Percentiles rank a stretch among this genome's conserved stretches.
These are phyloP conservation scores for Pseudochirops cupreus DNA, from an alignment of 2,797 vertebrate genomes.

Conservation along the genomic window DNA sequence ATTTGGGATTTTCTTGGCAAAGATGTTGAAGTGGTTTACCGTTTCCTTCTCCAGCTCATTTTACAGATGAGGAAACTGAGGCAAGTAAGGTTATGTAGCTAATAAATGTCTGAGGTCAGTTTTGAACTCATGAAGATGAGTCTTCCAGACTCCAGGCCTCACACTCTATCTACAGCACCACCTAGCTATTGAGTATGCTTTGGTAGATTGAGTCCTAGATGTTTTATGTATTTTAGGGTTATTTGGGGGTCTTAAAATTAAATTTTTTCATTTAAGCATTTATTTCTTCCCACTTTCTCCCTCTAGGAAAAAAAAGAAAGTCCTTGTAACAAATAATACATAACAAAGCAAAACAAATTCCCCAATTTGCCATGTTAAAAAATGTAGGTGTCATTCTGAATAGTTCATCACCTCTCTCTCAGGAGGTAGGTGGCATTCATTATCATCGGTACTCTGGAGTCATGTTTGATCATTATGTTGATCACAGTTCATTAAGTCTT, in stretches of 20 bases:
- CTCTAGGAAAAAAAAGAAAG: background rate
- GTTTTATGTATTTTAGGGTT: background rate
- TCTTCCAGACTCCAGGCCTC: too few species aligned
- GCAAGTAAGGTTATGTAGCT: background rate
- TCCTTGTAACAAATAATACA: background rate
- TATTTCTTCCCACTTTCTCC: background rate
- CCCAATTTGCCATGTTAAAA: background rate
- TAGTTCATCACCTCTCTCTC: background rate
- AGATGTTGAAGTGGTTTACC: background rate
- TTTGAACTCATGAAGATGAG: too few species aligned
- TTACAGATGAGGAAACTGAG: constrained; percentile 6
- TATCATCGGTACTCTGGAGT: background rate
- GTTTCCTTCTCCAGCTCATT: background rate
- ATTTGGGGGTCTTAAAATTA: background rate
- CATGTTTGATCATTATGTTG: background rate
- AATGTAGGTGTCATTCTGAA: background rate
- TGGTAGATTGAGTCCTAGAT: background rate
- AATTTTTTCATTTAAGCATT: background rate
- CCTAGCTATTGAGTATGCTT: background rate
- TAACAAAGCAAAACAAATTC: background rate
- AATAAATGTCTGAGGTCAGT: background rate
- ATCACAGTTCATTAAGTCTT: background rate
- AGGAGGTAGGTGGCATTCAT: background rate
- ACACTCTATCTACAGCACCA: background rate
- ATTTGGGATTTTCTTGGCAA: background rate